Evolutionary conservation across 2,888 invertebrate species (phyloP).

Genomic region (Patella ulyssiponensis): DNA sequence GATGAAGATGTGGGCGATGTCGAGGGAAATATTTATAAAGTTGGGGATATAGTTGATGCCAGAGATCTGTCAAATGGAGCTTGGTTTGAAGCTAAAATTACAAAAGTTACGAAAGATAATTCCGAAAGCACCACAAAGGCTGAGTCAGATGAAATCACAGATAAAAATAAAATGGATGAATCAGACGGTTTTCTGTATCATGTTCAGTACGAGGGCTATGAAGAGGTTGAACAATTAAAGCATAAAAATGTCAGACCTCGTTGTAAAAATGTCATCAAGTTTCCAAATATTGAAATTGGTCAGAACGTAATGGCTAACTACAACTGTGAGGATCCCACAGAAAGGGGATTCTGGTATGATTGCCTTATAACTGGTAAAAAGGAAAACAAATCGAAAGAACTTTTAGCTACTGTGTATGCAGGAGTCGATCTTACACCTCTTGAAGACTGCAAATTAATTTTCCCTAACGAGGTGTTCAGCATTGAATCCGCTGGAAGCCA

Average conservation of each 20-base stretch:
- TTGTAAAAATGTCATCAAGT: slow-evolving; percentile 76
- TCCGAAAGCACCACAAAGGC: neutral
- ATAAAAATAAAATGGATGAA: neutral
- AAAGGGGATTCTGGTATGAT: slow-evolving; percentile 82
- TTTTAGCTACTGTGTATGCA: slow-evolving; percentile 20
- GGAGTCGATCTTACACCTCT: slow-evolving; percentile 74
- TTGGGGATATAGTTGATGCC: slow-evolving; percentile 81
- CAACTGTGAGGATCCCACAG: slow-evolving; percentile 80
- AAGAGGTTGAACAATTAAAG: slow-evolving; percentile 62
- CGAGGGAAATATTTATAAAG: slow-evolving; percentile 49
- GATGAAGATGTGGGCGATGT: slow-evolving; percentile 31
- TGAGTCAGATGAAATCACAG: neutral
- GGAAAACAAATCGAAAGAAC: slow-evolving; percentile 54
- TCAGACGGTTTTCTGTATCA: slow-evolving; percentile 9
- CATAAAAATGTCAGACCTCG: slow-evolving; percentile 78
- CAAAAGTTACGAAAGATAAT: slow-evolving; percentile 46
- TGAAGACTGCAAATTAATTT: slow-evolving; percentile 77
- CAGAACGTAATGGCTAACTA: slow-evolving; percentile 82
- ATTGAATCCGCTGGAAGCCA: slow-evolving; percentile 75
- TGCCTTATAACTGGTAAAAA: slow-evolving; percentile 65
- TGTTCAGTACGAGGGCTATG: slow-evolving; percentile 50
- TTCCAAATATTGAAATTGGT: slow-evolving; percentile 76
- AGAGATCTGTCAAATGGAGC: slow-evolving; percentile 78
- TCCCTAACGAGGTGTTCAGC: slow-evolving; percentile 79
- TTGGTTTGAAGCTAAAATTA: slow-evolving; percentile 81